Percentiles rank a stretch among this genome's conserved stretches.
phyloP scores from a whole-genome alignment of 2,113 vertebrate species.

The Numida meleagris region DNA sequence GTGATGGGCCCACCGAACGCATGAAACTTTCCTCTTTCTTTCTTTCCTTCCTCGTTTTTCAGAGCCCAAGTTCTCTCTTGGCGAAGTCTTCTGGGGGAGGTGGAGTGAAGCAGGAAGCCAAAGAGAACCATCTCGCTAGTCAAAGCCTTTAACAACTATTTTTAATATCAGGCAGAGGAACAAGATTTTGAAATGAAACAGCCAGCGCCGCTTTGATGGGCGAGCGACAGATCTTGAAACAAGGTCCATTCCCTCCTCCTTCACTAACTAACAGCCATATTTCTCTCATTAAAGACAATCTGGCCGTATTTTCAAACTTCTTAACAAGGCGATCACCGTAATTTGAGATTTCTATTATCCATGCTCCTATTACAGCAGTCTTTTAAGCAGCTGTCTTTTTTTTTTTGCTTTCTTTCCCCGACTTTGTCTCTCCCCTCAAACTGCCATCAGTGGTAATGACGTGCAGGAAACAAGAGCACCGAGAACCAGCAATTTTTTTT shows the following conservation, averaged over 20 bases:
- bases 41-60: slow-evolving; percentile 20
- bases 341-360: slow-evolving; percentile 82
- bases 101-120: slow-evolving; percentile 67
- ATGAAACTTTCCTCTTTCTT: neutral
- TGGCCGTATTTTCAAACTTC: slow-evolving; percentile 78
- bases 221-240: slow-evolving; percentile 75
- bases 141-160: slow-evolving; percentile 77
- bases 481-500: slow-evolving; percentile 5
- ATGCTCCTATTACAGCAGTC: slow-evolving; percentile 76
- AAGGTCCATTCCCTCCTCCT: slow-evolving; percentile 77
- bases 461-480: slow-evolving; percentile 80
- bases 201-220: slow-evolving; percentile 70
- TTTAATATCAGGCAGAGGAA: slow-evolving; percentile 76
- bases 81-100: slow-evolving; percentile 49
- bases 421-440: slow-evolving; percentile 89
- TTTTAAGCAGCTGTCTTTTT: slow-evolving; percentile 57
- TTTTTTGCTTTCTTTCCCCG: slow-evolving; percentile 62
- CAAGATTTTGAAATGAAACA: slow-evolving; percentile 77
- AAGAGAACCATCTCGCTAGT: slow-evolving; percentile 73
- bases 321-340: slow-evolving; percentile 76
- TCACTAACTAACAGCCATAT: slow-evolving; percentile 78
- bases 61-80: slow-evolving; percentile 49
- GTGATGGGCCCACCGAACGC: neutral
- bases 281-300: slow-evolving; percentile 82
- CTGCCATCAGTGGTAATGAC: slow-evolving; percentile 82